Evolutionary conservation across 2,888 invertebrate genomes (phyloP).

Genomic region (Trissoscelio sp.): DNA sequence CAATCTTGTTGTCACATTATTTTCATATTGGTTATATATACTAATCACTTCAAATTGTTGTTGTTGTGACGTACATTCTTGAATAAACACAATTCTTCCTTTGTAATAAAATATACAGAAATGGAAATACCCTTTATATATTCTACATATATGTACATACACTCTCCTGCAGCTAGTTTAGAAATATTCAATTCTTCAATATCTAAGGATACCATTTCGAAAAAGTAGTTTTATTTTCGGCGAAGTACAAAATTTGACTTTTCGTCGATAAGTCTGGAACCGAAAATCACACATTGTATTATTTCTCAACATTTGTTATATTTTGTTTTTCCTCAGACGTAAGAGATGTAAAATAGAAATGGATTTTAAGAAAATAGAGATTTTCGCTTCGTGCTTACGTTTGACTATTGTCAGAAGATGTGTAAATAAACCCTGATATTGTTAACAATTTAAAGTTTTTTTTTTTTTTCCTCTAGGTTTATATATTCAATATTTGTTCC

Average conservation of each 20-base stretch:
- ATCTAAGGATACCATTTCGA: slow-evolving; percentile 40
- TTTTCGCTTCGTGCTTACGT: not conserved
- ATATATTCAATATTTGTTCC: no score
- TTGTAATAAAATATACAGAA: slow-evolving; percentile 26
- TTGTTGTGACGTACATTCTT: not conserved
- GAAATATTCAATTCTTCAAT: slow-evolving; percentile 42
- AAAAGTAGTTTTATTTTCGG: slow-evolving; percentile 14
- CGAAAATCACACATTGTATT: not conserved
- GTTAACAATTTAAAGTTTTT: not conserved
- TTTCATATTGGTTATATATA: no score
- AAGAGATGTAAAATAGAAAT: not conserved
- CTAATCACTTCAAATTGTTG: no score
- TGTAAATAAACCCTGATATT: not conserved
- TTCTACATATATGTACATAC: slow-evolving; percentile 23
- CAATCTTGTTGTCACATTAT: no score
- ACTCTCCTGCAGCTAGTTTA: slow-evolving; percentile 18
- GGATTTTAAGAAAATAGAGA: not conserved
- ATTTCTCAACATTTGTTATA: no score
- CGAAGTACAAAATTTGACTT: slow-evolving; percentile 36
- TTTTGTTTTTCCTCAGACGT: no score
- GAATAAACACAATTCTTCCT: slow-evolving; percentile 10
- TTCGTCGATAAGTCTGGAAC: slow-evolving; percentile 9
- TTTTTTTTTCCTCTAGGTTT: slow-evolving; percentile 7
- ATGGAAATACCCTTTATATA: slow-evolving; percentile 14
- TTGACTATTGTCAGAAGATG: not conserved